phyloP scores from a whole-genome alignment of 2,113 vertebrate genomes.

The Muntiacus reevesi region DNA sequence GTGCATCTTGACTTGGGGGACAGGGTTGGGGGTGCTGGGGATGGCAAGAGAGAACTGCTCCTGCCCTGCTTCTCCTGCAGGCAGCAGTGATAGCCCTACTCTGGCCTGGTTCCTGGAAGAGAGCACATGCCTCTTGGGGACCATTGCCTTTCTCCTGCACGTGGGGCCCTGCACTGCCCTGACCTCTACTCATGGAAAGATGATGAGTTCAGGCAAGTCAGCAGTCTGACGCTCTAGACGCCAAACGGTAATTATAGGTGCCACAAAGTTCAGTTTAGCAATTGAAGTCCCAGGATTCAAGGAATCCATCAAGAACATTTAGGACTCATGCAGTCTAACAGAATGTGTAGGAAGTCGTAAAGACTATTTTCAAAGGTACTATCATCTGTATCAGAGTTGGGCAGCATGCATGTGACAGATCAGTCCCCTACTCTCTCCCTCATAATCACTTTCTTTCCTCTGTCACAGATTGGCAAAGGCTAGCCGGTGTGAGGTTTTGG shows the following conservation, averaged over 20 bases:
- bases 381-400: not conserved
- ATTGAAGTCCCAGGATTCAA: not conserved
- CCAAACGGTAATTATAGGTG: not conserved
- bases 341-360: not conserved
- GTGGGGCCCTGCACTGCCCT: not conserved
- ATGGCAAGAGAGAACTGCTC: not conserved
- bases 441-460: not conserved
- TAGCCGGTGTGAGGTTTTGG: not conserved
- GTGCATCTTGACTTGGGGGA: not conserved
- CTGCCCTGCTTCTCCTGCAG: not conserved
- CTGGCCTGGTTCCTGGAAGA: not conserved
- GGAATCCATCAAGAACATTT: not conserved
- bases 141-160: not conserved
- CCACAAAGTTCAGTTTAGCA: not conserved
- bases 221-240: too few species aligned
- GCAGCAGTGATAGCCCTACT: too few species aligned
- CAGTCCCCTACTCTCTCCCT: not conserved
- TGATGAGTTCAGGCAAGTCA: not conserved
- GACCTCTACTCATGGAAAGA: not conserved
- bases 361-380: not conserved
- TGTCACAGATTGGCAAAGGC: not conserved
- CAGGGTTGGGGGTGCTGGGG: not conserved
- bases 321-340: not conserved
- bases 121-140: not conserved
- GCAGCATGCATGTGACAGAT: fast-evolving